Percentiles rank a stretch among this genome's conserved stretches.
These are phyloP conservation scores for Drosophila fulvimacula DNA, from an alignment of 2,888 invertebrate genomes.

Conservation along the genomic window DNA sequence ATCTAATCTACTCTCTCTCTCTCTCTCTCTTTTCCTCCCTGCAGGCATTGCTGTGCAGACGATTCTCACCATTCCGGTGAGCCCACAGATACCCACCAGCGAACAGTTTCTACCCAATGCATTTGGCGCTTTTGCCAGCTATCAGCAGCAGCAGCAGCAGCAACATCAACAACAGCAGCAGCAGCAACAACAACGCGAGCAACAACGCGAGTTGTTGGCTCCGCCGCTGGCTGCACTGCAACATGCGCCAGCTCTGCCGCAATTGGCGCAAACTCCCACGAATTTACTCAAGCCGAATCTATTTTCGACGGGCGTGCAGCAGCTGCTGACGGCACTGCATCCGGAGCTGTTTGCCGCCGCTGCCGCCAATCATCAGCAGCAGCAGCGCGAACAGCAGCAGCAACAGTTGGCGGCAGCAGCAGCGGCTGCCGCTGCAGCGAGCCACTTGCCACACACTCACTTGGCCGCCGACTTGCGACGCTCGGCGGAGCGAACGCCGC, in stretches of 20 bases:
- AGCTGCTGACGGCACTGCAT: constrained; percentile 90
- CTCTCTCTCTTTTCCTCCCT: neutral
- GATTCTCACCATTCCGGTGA: constrained; percentile 97
- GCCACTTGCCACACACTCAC: constrained; percentile 67
- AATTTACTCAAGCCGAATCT: constrained; percentile 91
- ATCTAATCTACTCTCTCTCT: constrained; percentile 27
- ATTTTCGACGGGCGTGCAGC: constrained; percentile 90
- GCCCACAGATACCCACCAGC: constrained; percentile 91
- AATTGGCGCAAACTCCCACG: constrained; percentile 86
- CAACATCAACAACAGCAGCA: constrained; percentile 53
- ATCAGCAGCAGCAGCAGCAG: constrained; percentile 69
- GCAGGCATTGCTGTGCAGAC: constrained; percentile 97
- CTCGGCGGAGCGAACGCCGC: constrained; percentile 76
- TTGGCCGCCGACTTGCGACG: constrained; percentile 69
- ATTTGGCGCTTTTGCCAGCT: constrained; percentile 81
- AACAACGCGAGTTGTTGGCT: constrained; percentile 79
- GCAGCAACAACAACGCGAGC: constrained; percentile 63
- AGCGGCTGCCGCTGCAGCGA: constrained; percentile 44
- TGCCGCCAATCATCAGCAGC: constrained; percentile 85
- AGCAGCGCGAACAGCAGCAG: constrained; percentile 84
- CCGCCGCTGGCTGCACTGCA: constrained; percentile 83
- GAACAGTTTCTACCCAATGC: constrained; percentile 86
- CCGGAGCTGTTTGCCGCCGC: constrained; percentile 87
- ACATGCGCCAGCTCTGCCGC: constrained; percentile 83
- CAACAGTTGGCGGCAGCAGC: constrained; percentile 65